A percentile compares a stretch with the other conserved stretches of the same genome.
These are phyloP conservation scores for Alviniconcha strummeri DNA, from an alignment of 2,888 invertebrate species.

Conservation along the genomic window DNA sequence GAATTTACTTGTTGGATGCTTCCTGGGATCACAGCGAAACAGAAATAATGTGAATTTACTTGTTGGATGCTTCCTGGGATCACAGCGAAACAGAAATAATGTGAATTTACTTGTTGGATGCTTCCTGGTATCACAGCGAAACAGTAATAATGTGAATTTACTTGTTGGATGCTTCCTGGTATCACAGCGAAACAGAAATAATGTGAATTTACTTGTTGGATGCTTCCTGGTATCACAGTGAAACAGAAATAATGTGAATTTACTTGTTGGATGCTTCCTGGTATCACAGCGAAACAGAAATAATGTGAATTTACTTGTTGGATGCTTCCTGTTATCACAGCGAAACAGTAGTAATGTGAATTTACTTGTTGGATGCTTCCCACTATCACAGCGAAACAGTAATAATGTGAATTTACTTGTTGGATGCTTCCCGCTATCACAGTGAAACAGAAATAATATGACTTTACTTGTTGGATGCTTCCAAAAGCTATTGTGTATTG, in stretches of 20 bases:
- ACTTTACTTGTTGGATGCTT: background rate
- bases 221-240: background rate
- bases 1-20: background rate
- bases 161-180: slow-evolving; percentile 52
- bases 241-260: background rate
- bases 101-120: background rate
- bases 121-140: background rate
- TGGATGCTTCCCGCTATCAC: background rate
- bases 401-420: background rate
- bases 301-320: background rate
- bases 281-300: background rate
- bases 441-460: background rate
- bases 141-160: background rate
- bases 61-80: background rate
- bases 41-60: background rate
- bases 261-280: slow-evolving; percentile 53
- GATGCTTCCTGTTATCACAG: background rate
- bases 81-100: background rate
- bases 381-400: background rate
- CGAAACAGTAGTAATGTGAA: background rate
- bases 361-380: too few relatives aligned
- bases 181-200: background rate
- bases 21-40: background rate
- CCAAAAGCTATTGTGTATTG: too few relatives aligned
- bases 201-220: background rate